Evolutionary conservation across 2,113 vertebrate genomes (phyloP).

Genomic region (Seriola dumerili): DNA sequence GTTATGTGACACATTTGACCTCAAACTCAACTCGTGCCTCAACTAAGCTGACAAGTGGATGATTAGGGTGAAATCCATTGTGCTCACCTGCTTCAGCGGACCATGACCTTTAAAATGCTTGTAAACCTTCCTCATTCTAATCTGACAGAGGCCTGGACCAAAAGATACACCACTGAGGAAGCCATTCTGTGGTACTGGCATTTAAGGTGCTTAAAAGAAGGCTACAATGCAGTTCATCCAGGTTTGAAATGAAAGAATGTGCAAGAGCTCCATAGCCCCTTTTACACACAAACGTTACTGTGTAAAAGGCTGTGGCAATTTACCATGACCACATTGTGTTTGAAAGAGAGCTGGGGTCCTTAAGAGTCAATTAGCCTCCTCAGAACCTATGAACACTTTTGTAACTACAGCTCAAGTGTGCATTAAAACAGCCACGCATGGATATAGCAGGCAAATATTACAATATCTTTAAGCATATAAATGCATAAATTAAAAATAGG

Average conservation of each 20-base stretch:
- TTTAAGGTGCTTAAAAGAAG: slow-evolving; percentile 8
- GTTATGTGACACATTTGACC: neutral
- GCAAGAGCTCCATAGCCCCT: neutral
- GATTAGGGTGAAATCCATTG: slow-evolving; percentile 1
- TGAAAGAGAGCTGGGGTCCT: neutral
- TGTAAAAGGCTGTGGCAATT: neutral
- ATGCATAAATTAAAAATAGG: neutral
- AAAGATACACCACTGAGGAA: neutral
- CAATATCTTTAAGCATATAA: neutral
- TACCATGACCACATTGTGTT: neutral
- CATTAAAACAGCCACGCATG: neutral
- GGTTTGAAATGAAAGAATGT: neutral
- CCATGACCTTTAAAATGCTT: slow-evolving; percentile 27
- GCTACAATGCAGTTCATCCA: neutral
- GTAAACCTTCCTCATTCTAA: neutral
- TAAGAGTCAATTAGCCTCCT: neutral
- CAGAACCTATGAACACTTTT: neutral
- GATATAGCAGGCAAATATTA: neutral
- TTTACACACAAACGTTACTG: neutral
- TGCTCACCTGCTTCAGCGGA: neutral
- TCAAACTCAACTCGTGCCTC: neutral
- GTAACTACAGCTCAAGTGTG: neutral
- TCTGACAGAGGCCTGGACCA: slow-evolving; percentile 6
- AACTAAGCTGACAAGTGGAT: neutral
- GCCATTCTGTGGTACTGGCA: neutral